Evolutionary conservation across 1,140 invertebrate genomes (phyloP).

Genomic region (Lepidurus arcticus): DNA sequence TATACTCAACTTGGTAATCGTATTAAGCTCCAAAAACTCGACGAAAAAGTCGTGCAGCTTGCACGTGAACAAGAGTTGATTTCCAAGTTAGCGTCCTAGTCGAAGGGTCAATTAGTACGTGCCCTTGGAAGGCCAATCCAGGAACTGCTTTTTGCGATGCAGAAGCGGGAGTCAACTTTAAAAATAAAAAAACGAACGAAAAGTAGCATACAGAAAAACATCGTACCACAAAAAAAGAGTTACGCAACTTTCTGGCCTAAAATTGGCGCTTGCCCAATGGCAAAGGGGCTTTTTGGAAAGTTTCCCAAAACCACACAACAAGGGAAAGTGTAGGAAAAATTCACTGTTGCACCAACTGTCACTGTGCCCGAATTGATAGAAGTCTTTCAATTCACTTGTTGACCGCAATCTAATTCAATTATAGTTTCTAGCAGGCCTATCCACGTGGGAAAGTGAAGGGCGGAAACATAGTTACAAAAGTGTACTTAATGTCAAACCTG

Average conservation of each 20-base stretch:
- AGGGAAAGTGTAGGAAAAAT: no score
- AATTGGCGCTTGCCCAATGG: not conserved
- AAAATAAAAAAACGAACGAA: not conserved
- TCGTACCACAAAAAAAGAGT: not conserved
- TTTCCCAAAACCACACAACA: no score
- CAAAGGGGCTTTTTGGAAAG: not conserved
- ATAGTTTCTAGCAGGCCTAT: no score
- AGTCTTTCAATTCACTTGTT: no score
- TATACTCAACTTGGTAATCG: no score
- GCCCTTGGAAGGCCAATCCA: not conserved
- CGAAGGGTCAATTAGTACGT: not conserved
- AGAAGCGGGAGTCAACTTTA: not conserved
- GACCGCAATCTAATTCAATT: no score
- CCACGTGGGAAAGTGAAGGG: no score
- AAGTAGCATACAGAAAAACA: not conserved
- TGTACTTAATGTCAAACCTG: no score
- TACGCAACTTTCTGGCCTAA: not conserved
- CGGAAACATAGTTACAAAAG: no score
- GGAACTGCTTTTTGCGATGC: not conserved
- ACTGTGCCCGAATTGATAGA: no score
- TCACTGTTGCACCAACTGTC: no score
- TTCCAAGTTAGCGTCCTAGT: not conserved
- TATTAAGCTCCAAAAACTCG: no score
- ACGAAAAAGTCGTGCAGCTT: not conserved
- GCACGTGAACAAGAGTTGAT: not conserved